Base-by-base conservation (phyloP, 1,140 invertebrate species). In the Coenobita brevimanus region DNA sequence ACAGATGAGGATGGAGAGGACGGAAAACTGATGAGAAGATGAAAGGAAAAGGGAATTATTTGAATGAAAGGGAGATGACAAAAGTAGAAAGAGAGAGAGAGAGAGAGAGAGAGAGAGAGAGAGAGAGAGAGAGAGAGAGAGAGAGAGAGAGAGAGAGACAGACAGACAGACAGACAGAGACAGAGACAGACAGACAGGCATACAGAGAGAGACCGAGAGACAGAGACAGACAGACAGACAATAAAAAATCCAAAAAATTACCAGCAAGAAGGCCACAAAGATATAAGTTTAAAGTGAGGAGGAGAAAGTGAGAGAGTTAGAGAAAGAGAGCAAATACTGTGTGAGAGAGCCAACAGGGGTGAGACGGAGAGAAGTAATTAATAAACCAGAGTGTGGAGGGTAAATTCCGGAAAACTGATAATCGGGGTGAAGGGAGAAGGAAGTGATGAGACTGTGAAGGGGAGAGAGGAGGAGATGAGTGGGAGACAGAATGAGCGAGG, bases 151-250 rank as follows among this genome's bases (percentile, higher is more conserved):
- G 67, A 71, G 17, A 33, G 0, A 71, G 27, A 33, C 27, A n/a
- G n/a, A n/a, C n/a, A n/a, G n/a, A 62, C n/a, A 62, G 60, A 62
- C n/a, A 62, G 60, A 62, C 21, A 62, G 60, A 62, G 60, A 62
- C 21, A 62, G 60, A 62, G 60, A 62, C 21, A 62, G 60, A 62
- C n/a, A 71, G 30, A 71, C n/a, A 71, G 67, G 33, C n/a, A 33
- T 21, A 71, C n/a, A 71, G 67, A 71, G 67, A 71, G 67, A 71
- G 17, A 33, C 0, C n/a, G 27, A 33, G 3, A n/a, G n/a, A n/a
- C n/a, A n/a, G n/a, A n/a, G n/a, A n/a, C n/a, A 60, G 54, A 60
- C 54, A n/a, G n/a, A n/a, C n/a, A n/a, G n/a, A n/a, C n/a, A n/a
- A n/a, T n/a, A n/a, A n/a, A n/a, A n/a, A n/a, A n/a, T n/a, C n/a